phyloP scores from a whole-genome alignment of 2,888 invertebrate genomes.

The Marasmarcha lunaedactyla region DNA sequence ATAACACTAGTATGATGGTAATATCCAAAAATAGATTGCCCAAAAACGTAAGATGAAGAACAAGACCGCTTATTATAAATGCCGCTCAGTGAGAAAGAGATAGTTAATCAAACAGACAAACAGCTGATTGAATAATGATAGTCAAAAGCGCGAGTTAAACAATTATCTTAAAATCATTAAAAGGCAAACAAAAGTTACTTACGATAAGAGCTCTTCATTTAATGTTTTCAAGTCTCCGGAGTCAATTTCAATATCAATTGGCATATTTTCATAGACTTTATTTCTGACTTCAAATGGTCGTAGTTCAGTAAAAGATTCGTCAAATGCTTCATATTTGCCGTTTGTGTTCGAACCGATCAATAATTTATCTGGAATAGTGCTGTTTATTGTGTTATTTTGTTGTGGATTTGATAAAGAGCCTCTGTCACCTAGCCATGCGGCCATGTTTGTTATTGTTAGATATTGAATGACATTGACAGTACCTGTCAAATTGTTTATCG shows the following conservation, averaged over 20 bases:
- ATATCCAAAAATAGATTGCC: slow-evolving; percentile 68
- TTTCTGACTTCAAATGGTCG: neutral
- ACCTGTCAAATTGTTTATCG: neutral
- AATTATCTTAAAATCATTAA: too few relatives aligned
- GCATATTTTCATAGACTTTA: neutral
- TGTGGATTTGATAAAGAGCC: slow-evolving; percentile 20
- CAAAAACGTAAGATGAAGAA: slow-evolving; percentile 56
- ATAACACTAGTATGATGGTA: slow-evolving; percentile 49
- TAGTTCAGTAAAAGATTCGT: slow-evolving; percentile 18
- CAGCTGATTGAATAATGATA: slow-evolving; percentile 47
- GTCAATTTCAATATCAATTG: neutral
- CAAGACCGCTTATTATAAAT: slow-evolving; percentile 36
- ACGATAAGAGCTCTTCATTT: too few relatives aligned
- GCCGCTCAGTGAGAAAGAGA: slow-evolving; percentile 39
- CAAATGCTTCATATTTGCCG: slow-evolving; percentile 18
- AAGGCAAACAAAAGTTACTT: too few relatives aligned
- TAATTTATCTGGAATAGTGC: slow-evolving; percentile 18
- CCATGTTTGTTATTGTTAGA: slow-evolving; percentile 37
- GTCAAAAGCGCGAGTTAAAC: neutral
- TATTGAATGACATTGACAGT: neutral
- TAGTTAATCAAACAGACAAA: slow-evolving; percentile 48
- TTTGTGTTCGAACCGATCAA: slow-evolving; percentile 17
- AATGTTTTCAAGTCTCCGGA: neutral
- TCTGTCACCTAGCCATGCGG: slow-evolving; percentile 50
- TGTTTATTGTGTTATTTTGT: slow-evolving; percentile 21